Conservation (phyloP, 2,888 invertebrate species). For the Caradrina clavipalpis region DNA sequence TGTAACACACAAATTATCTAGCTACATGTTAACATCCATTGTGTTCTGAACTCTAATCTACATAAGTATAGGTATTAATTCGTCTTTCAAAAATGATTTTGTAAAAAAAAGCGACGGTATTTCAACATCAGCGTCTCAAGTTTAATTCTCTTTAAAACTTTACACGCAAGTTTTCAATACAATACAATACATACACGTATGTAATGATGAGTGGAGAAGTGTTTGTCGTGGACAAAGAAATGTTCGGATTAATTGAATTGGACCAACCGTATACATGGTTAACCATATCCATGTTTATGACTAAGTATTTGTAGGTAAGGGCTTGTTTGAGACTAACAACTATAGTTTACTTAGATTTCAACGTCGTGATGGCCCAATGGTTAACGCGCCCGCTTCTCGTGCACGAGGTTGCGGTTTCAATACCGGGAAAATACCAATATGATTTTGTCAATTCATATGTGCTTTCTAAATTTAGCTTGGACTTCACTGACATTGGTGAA, state of each 20-base stretch:
- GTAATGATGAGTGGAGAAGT: conserved; percentile 68
- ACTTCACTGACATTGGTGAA: too few species aligned
- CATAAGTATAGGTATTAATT: conserved; percentile 91
- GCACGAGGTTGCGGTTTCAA: too few species aligned
- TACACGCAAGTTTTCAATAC: conserved; percentile 80
- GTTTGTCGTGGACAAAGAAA: conserved; percentile 29
- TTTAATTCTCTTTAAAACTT: conserved; percentile 73
- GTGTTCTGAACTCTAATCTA: conserved; percentile 85
- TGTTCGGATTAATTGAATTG: neutral
- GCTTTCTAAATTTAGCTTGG: too few species aligned
- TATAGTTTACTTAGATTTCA: neutral
- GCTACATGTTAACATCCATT: conserved; percentile 87
- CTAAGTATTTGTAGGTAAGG: too few species aligned
- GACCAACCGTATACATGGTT: neutral
- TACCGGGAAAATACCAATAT: too few species aligned
- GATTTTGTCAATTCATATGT: too few species aligned
- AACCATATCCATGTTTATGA: neutral
- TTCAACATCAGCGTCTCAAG: conserved; percentile 77
- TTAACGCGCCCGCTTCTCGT: too few species aligned
- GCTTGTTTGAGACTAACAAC: too few species aligned
- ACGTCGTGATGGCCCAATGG: too few species aligned
- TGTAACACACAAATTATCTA: conserved; percentile 87
- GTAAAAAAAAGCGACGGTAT: conserved; percentile 81
- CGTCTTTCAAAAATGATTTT: conserved; percentile 88
- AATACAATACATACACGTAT: conserved; percentile 80